phyloP scores from a whole-genome alignment of 2,888 invertebrate genomes.

The Caenorhabditis sp. region DNA sequence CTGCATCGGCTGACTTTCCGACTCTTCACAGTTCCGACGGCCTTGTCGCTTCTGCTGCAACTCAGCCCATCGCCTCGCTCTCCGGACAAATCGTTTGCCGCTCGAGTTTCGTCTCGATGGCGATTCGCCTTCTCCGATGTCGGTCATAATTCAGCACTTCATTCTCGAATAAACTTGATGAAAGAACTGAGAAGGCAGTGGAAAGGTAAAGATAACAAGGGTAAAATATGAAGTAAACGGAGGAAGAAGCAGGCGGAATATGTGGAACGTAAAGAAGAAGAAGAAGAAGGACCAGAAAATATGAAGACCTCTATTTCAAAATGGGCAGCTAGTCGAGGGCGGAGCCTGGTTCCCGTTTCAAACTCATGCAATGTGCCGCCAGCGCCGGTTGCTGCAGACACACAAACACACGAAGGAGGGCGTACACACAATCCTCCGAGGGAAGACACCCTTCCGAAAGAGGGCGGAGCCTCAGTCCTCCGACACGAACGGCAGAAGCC shows the following conservation, averaged over 20 bases:
- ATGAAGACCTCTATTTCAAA: constrained; percentile 21
- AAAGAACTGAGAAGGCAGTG: background rate
- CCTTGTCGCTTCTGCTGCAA: constrained; percentile 62
- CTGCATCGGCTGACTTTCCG: background rate
- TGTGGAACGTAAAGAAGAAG: background rate
- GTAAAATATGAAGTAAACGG: background rate
- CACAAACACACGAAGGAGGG: constrained; percentile 49
- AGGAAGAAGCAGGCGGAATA: constrained; percentile 8
- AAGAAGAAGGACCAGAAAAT: constrained; percentile 1
- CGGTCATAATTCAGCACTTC: constrained; percentile 23
- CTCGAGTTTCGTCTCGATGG: constrained; percentile 79
- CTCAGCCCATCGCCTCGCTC: constrained; percentile 71
- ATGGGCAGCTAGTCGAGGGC: constrained; percentile 31
- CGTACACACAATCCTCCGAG: constrained; percentile 28
- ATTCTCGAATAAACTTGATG: constrained; percentile 26
- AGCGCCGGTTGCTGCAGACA: constrained; percentile 28
- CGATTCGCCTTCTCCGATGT: constrained; percentile 32
- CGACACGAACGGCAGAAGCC: constrained; percentile 44
- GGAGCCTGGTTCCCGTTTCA: constrained; percentile 43
- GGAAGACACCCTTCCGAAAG: constrained; percentile 30
- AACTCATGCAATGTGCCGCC: constrained; percentile 52
- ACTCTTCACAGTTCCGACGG: constrained; percentile 25
- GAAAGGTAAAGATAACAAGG: background rate
- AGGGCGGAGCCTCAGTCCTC: constrained; percentile 25
- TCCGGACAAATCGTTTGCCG: constrained; percentile 83